These are phyloP conservation scores for Crenuchus spilurus DNA, from an alignment of 2,797 vertebrate species.

Conservation along the genomic window DNA sequence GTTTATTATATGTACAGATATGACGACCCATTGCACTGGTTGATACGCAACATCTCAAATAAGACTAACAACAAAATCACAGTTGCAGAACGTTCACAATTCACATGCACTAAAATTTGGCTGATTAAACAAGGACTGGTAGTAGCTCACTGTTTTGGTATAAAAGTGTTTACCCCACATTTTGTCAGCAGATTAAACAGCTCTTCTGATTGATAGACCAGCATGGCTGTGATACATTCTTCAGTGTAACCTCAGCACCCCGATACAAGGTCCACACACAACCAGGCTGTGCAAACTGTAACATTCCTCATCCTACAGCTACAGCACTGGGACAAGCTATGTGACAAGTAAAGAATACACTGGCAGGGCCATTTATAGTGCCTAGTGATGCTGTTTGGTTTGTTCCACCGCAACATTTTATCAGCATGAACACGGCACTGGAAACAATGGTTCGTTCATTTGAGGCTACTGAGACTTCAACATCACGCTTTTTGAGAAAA, in stretches of 20 bases:
- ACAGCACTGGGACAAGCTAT: conserved; percentile 36
- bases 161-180: background rate
- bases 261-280: conserved; percentile 40
- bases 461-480: conserved; percentile 30
- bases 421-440: too few relatives aligned
- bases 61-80: too few relatives aligned
- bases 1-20: too few relatives aligned
- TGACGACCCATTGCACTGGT: too few relatives aligned
- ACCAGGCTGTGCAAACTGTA: conserved; percentile 50
- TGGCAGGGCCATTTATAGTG: background rate
- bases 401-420: too few relatives aligned
- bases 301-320: conserved; percentile 57
- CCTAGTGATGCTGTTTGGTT: too few relatives aligned
- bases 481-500: too few relatives aligned
- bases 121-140: background rate
- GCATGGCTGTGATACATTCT: conserved; percentile 44
- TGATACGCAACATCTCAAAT: too few relatives aligned
- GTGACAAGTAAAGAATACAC: background rate
- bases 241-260: conserved; percentile 27
- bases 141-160: conserved; percentile 3
- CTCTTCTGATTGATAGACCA: conserved; percentile 39
- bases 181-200: conserved; percentile 59
- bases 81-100: too few relatives aligned
- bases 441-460: background rate
- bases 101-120: too few relatives aligned